Evolutionary conservation across 2,113 vertebrate genomes (phyloP).

Genomic region (Camarhynchus parvulus): DNA sequence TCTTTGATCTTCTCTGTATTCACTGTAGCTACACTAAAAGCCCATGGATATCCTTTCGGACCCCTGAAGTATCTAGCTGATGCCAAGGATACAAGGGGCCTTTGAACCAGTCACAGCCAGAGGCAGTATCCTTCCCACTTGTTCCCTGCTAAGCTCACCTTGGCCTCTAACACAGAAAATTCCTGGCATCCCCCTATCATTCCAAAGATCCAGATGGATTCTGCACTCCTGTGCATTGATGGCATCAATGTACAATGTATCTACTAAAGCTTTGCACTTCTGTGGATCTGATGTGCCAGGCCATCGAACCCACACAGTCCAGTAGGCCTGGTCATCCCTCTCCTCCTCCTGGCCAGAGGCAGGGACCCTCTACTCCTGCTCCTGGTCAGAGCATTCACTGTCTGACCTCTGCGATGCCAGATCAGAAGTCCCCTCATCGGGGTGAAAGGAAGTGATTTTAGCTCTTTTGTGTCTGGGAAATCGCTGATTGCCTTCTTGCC

Average conservation of each 20-base stretch:
- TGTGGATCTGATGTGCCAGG: background rate
- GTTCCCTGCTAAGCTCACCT: background rate
- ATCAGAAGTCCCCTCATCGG: background rate
- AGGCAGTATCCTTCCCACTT: background rate
- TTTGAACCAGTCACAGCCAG: background rate
- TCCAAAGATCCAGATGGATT: background rate
- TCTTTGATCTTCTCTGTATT: background rate
- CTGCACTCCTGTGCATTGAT: background rate
- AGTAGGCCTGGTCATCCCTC: background rate
- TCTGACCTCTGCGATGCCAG: background rate
- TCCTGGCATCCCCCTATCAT: background rate
- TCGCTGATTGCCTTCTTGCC: background rate
- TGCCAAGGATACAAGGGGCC: background rate
- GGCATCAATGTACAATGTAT: background rate
- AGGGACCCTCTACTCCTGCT: background rate
- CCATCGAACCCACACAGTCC: background rate
- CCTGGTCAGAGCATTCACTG: background rate
- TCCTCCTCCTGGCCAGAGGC: background rate
- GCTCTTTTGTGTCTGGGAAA: background rate
- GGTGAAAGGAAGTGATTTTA: background rate
- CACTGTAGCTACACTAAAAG: background rate
- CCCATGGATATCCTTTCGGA: background rate
- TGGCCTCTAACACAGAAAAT: background rate
- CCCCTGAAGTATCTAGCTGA: background rate
- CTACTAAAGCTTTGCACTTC: background rate